Evolutionary conservation across 2,888 invertebrate species (phyloP), one percentile per base, ranked within the genome.

Genomic region (Schrankia costaestrigalis): DNA sequence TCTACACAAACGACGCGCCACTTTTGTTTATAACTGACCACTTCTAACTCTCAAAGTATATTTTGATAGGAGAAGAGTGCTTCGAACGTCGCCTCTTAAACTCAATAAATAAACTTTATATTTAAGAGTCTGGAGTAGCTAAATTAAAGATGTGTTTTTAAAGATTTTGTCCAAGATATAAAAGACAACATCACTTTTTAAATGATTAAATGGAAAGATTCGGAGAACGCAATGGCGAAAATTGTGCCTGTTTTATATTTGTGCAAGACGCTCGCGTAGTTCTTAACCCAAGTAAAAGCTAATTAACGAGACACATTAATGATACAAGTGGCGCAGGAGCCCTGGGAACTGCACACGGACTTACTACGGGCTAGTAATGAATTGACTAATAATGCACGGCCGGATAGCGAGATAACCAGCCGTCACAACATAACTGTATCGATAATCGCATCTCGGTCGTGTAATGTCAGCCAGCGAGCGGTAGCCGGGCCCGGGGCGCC

Each of bases 21-120:
- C 71, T 73, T 77, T 82, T 87, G 83, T 87, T 86, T 86, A 84
- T 80, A 86, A 86, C 86, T 83, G 82, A 81, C 84, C 80, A 84
- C 85, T 85, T 72, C 69, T 76, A 72, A 64, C 68, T 62, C 63
- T 60, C 64, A 45, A 68, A 58, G 66, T 69, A 71, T 70, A 70
- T 73, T 73, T 71, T 70, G 67, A 55, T 54, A 54, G 60, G 68
- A 76, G 69, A 68, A 73, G 64, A 60, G 64, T 65, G 63, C 56
- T 50, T 64, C 43, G 49, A 42, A 36, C 64, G 63, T 58, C 63
- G 56, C 61, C 66, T 54, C 67, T 65, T 67, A 68, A 50, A 54
- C 63, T 76, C 60, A 62, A 75, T 78, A 82, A 83, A 81, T 75
- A 79, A 75, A 63, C 57, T 62, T 52, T 35, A 57, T 46, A 26